phyloP scores from a whole-genome alignment of 2,888 invertebrate genomes.

The Limnephilus marmoratus region DNA sequence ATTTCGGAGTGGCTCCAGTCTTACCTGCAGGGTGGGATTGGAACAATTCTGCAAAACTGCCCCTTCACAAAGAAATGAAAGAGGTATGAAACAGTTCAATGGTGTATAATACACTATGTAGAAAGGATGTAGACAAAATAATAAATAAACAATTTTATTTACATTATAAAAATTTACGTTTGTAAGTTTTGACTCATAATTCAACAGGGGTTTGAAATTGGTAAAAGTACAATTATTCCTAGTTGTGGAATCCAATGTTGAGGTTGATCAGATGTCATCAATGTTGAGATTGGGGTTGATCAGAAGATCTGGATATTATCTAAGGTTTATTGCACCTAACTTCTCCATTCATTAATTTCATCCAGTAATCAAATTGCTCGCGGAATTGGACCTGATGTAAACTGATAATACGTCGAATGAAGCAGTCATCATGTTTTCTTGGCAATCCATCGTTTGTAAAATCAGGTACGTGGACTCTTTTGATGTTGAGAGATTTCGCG shows the following conservation, averaged over 20 bases:
- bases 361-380: constrained; percentile 22
- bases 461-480: constrained; percentile 23
- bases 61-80: too few species aligned
- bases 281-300: not conserved
- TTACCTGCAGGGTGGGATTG: too few species aligned
- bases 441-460: constrained; percentile 68
- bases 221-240: not conserved
- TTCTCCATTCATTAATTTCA: not conserved
- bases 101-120: too few species aligned
- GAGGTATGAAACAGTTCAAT: too few species aligned
- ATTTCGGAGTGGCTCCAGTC: too few species aligned
- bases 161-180: too few species aligned
- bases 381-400: not conserved
- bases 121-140: too few species aligned
- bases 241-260: not conserved
- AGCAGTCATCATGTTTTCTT: not conserved
- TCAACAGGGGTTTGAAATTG: not conserved
- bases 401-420: not conserved
- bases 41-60: too few species aligned
- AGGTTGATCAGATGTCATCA: not conserved
- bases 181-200: not conserved
- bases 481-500: not conserved
- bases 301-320: not conserved
- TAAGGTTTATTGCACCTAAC: not conserved
- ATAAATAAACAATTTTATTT: too few species aligned